Evolutionary conservation across 1,140 invertebrate genomes (phyloP), one percentile per base, ranked within the genome.

Genomic region (Lepeophtheirus salmonis): DNA sequence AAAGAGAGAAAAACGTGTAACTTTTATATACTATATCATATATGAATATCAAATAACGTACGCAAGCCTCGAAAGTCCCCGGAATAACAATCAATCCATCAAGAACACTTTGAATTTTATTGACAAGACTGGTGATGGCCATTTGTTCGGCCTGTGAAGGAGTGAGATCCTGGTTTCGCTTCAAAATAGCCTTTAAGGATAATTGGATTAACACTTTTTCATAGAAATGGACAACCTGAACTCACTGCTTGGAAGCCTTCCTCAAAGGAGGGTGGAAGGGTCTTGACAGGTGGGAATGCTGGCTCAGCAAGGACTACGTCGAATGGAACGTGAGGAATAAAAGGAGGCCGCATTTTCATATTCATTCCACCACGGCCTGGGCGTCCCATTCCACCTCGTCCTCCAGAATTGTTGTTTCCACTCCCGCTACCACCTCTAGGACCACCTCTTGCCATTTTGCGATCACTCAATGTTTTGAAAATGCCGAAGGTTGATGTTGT

Each of bases 1-100:
- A 41, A 10, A 6, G n/a, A 10, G 30, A n/a, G n/a, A 41, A 41
- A 6, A 6, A 10, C n/a, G 30, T 10, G 30, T 6, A 41, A 41
- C 6, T 4, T 18, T 4, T 6, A 20, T 10, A 52, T 4, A 18
- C 4, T 52, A 16, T 52, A 6, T 18, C 10, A 12, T 52, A 10
- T 52, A 12, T 52, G 14, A 6, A 4, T 16, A 10, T 41, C n/a
- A n/a, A 14, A 57, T 16, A 16, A 85, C 86, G 83, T 77, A 97
- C 90, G 74, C 90, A 95, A 63, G 89, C 88, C 70, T 92, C 89
- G 74, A 96, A 94, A 65, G 80, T 83, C 12, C 85, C 88, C 0
- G 92, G 90, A 13, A 89, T 83, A 0, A 96, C 82, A 53, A 94
- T 88, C 16, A 97, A 72, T 71, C 89, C 92, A 69, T 96, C 91